A percentile compares a stretch with the other conserved stretches of the same genome.
These are phyloP conservation scores for Petrolisthes manimaculis DNA, from an alignment of 2,888 invertebrate genomes.

Conservation along the genomic window DNA sequence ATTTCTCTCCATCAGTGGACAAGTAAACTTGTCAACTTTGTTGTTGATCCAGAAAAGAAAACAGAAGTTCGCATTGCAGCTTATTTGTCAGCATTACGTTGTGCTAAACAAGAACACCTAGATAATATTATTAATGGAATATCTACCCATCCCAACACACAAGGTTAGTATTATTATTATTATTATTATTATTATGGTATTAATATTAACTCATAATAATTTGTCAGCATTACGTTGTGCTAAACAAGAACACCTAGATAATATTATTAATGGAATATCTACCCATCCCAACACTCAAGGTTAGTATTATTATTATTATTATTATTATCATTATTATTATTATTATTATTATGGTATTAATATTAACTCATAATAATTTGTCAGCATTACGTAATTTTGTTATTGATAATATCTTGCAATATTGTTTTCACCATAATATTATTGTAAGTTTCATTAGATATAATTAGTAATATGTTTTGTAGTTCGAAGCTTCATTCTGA, in stretches of 20 bases:
- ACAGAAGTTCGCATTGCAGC: constrained; percentile 53
- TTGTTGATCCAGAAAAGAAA: constrained; percentile 1
- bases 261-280: constrained; percentile 11
- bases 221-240: constrained; percentile 40
- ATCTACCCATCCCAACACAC: constrained; percentile 36
- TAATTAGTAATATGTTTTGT: too few species aligned
- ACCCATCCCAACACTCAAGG: constrained; percentile 38
- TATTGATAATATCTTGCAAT: too few species aligned
- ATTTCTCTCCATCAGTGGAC: constrained; percentile 23
- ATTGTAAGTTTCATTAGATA: too few species aligned
- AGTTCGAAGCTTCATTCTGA: too few species aligned
- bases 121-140: constrained; percentile 20
- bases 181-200: too few species aligned
- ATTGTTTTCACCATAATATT: too few species aligned
- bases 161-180: constrained; percentile 43
- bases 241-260: constrained; percentile 23
- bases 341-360: too few species aligned
- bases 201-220: too few species aligned
- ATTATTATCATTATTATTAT: too few species aligned
- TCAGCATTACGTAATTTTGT: constrained; percentile 5
- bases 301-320: too few species aligned
- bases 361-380: too few species aligned
- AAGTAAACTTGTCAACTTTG: constrained; percentile 9
- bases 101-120: constrained; percentile 35
- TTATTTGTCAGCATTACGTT: constrained; percentile 37